Base-by-base conservation (phyloP, 2,797 vertebrate species). In the Gobionotothen gibberifrons region DNA sequence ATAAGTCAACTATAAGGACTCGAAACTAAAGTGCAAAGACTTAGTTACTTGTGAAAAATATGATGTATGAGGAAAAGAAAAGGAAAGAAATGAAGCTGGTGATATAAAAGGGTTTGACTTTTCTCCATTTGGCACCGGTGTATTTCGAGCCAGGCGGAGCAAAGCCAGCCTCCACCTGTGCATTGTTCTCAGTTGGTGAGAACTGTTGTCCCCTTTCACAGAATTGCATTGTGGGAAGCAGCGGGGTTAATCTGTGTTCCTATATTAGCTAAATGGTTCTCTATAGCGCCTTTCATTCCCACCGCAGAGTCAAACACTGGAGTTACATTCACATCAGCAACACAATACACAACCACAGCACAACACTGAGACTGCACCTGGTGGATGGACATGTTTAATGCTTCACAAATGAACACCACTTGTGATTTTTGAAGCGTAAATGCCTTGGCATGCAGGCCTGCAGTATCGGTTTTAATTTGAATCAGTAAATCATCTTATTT, bases 101-200 rank as follows among this genome's bases (percentile, higher is more conserved):
- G 21, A 22, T 26, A 22, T 16, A 46, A 12, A 52, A 36, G 29
- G 26, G 51, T 58, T 60, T 79, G 71, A 68, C 53, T 78, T 70
- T 54, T 70, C 47, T 75, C 56, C 36, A 48, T 67, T 53, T 60
- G 60, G n/a, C 65, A 51, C 71, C 69, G 79, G 58, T 87, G 59
- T 56, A 42, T 57, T 56, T 39, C 54, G 54, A 84, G 79, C 78
- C 85, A 87, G 87, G 85, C 88, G 87, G 84, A 82, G 72, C 17
- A 59, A 72, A 85, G 78, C 85, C 85, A 79, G 12, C 76, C 77
- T 83, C 72, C 84, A 89, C 81, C 84, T 88, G 87, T 83, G 75
- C 81, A 84, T 92, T 92, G 91, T 93, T 92, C 89, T 87, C 85
- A 32, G 48, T 42, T 64, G 87, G 89, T 92, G 90, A 92, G 90